These are phyloP conservation scores for Empidonax alnorum DNA, from an alignment of 2,113 vertebrate genomes.

Conservation along the genomic window DNA sequence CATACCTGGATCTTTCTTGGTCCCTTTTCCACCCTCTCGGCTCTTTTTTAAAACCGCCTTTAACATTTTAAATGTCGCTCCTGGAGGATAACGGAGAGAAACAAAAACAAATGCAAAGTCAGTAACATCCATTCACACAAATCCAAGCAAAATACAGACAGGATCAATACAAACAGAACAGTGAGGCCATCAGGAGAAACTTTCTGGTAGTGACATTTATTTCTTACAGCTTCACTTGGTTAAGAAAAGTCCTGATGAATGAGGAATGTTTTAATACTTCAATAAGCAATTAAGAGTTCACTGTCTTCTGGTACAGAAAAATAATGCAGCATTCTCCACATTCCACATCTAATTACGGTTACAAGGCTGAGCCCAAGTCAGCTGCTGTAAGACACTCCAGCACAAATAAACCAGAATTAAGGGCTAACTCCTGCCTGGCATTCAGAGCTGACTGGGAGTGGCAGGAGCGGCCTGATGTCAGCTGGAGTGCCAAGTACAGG, in stretches of 20 bases:
- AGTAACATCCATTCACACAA: neutral
- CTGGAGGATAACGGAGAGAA: conserved; percentile 50
- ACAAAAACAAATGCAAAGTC: neutral
- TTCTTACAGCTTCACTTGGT: neutral
- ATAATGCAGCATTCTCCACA: conserved; percentile 79
- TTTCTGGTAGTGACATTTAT: neutral
- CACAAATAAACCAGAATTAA: neutral
- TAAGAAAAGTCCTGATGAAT: conserved; percentile 27
- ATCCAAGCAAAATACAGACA: neutral
- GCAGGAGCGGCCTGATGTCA: neutral
- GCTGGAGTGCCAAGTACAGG: neutral
- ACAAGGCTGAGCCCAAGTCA: conserved; percentile 69
- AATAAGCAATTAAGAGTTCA: conserved; percentile 76
- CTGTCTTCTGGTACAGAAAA: conserved; percentile 79
- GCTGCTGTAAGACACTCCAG: neutral
- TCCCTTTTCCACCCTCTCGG: conserved; percentile 91
- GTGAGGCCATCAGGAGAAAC: neutral
- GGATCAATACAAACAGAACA: neutral
- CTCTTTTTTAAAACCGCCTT: conserved; percentile 97
- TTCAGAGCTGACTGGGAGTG: neutral
- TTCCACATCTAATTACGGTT: conserved; percentile 85
- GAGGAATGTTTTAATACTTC: conserved; percentile 72
- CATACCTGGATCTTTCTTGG: conserved; percentile 93
- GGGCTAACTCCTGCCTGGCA: neutral
- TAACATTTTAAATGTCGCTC: conserved; percentile 83